Evolutionary conservation across 2,113 vertebrate species (phyloP).

Genomic region (Melanocharis versteri): DNA sequence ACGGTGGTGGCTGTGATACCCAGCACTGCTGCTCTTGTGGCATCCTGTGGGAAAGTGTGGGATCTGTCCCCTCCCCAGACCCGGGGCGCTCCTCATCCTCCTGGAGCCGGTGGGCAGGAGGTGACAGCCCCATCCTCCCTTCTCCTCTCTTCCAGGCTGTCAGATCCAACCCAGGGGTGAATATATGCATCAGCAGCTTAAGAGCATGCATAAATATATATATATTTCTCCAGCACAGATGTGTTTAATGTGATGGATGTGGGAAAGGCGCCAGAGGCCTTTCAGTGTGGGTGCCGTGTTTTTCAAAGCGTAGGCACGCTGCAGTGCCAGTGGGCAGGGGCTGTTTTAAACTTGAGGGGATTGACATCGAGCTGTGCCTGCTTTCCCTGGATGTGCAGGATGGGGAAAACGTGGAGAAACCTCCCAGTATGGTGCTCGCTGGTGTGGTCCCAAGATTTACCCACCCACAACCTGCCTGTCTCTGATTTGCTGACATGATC

Average conservation of each 20-base stretch:
- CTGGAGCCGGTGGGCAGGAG: accelerated
- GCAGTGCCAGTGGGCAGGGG: not conserved
- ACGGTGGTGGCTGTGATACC: not conserved
- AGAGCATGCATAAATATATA: not conserved
- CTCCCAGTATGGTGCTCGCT: not conserved
- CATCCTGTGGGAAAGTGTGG: not conserved
- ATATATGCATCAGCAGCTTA: not conserved
- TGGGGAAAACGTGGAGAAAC: not conserved
- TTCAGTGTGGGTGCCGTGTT: not conserved
- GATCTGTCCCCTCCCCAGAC: not conserved
- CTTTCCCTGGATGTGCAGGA: not conserved
- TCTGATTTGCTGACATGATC: not conserved
- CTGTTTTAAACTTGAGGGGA: not conserved
- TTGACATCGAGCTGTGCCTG: not conserved
- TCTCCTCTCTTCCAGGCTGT: not conserved
- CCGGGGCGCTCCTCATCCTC: accelerated
- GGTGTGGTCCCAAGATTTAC: not conserved
- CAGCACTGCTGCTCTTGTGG: not conserved
- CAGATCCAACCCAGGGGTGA: accelerated
- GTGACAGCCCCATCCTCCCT: not conserved
- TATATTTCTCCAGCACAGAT: not conserved
- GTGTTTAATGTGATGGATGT: not conserved
- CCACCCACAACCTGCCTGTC: not conserved
- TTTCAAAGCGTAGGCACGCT: not conserved
- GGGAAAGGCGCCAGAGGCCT: not conserved